A percentile compares a stretch with the other conserved stretches of the same genome.
Evolutionary conservation across 2,113 vertebrate genomes (phyloP).

Genomic region (Caretta caretta): DNA sequence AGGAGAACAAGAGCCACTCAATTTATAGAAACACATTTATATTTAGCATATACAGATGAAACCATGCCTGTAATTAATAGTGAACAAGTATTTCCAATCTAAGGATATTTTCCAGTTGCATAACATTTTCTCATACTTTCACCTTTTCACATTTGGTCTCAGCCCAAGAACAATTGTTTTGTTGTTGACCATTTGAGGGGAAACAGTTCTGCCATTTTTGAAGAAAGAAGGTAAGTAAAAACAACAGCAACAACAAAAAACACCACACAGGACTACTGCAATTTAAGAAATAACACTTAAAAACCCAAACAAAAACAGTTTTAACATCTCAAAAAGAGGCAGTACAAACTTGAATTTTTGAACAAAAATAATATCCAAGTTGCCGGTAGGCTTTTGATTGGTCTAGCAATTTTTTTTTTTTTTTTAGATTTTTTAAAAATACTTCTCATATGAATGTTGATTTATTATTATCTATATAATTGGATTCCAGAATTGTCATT

Average conservation of each 20-base stretch:
- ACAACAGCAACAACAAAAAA: neutral
- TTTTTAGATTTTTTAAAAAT: neutral
- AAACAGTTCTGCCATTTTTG: neutral
- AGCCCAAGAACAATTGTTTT: neutral
- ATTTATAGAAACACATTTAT: neutral
- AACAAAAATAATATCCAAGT: neutral
- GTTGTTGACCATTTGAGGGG: neutral
- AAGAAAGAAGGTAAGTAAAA: neutral
- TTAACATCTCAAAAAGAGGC: neutral
- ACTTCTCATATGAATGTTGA: neutral
- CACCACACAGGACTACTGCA: neutral
- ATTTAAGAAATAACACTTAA: neutral
- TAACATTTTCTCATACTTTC: neutral
- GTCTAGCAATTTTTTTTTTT: neutral
- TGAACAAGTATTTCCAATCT: neutral
- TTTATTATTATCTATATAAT: neutral
- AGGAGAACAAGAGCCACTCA: neutral
- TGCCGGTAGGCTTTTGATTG: neutral
- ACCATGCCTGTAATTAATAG: neutral
- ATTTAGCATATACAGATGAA: neutral
- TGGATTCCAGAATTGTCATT: neutral
- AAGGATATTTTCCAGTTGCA: neutral
- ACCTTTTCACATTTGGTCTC: neutral
- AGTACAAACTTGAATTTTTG: neutral
- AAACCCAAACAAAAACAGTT: neutral